Conservation (phyloP, 1,140 invertebrate genomes). For the Ostrea edulis region DNA sequence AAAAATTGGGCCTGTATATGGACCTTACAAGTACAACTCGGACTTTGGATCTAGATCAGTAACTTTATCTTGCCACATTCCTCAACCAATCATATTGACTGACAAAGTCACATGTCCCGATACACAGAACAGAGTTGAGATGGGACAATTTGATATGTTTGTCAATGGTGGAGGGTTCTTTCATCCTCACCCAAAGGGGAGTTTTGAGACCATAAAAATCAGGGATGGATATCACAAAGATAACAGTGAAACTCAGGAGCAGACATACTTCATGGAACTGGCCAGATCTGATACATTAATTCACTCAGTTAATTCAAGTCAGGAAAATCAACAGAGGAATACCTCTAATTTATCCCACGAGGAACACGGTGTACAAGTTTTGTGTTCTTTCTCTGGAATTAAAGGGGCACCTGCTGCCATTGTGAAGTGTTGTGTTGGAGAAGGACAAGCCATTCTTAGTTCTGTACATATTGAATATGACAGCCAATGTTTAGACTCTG, state of each 20-base stretch:
- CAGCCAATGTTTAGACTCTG: constrained; percentile 45
- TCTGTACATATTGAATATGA: constrained; percentile 71
- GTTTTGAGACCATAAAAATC: background rate
- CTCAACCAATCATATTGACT: background rate
- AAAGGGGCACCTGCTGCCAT: constrained; percentile 58
- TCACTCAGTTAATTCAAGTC: background rate
- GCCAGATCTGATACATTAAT: background rate
- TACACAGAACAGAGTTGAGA: background rate
- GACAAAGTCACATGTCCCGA: background rate
- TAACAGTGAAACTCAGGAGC: background rate
- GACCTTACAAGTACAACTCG: constrained; percentile 66
- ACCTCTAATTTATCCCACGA: background rate
- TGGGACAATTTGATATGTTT: constrained; percentile 53
- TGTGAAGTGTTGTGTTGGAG: constrained; percentile 65
- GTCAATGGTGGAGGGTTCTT: constrained; percentile 71
- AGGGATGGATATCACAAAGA: background rate
- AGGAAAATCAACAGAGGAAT: background rate
- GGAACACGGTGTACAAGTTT: background rate
- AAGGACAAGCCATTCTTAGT: constrained; percentile 67
- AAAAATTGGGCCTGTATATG: constrained; percentile 65
- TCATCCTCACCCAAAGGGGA: constrained; percentile 34
- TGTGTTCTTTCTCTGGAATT: background rate
- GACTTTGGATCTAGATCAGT: constrained; percentile 64
- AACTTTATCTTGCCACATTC: constrained; percentile 14
- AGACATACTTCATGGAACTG: background rate